phyloP scores from a whole-genome alignment of 1,140 invertebrate genomes.

The Trachymyrmex cornetzi region DNA sequence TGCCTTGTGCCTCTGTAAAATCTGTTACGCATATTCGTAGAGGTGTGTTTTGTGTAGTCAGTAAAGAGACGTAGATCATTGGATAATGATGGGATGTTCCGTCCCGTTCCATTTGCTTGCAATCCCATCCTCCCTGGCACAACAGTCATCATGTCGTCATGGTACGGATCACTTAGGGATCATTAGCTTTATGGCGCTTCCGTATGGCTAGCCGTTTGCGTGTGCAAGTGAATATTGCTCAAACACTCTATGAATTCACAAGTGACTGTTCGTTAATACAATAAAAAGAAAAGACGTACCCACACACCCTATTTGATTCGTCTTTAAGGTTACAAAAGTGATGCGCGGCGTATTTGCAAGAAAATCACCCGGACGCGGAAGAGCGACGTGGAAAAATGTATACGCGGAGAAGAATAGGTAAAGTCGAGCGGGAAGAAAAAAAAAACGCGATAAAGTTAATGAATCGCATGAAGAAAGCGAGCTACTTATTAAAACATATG shows the following conservation, averaged over 20 bases:
- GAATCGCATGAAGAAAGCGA: conserved; percentile 37
- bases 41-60: conserved; percentile 70
- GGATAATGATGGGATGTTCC: conserved; percentile 81
- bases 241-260: conserved; percentile 27
- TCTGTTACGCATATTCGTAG: conserved; percentile 40
- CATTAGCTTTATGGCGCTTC: conserved; percentile 78
- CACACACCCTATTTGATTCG: neutral
- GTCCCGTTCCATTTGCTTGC: conserved; percentile 77
- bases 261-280: neutral
- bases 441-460: conserved; percentile 27
- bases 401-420: neutral
- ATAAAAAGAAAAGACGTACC: neutral
- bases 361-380: neutral
- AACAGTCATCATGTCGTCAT: conserved; percentile 78
- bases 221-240: conserved; percentile 70
- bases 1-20: neutral
- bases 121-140: conserved; percentile 76
- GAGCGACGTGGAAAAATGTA: neutral
- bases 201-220: conserved; percentile 72
- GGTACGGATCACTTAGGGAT: conserved; percentile 79
- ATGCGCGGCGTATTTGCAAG: neutral
- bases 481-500: conserved; percentile 55
- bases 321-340: neutral
- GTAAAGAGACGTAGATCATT: conserved; percentile 79
- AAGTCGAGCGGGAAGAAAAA: neutral